These are phyloP conservation scores for Amblyjoppa fuscipennis DNA, from an alignment of 2,888 invertebrate species.

Conservation along the genomic window DNA sequence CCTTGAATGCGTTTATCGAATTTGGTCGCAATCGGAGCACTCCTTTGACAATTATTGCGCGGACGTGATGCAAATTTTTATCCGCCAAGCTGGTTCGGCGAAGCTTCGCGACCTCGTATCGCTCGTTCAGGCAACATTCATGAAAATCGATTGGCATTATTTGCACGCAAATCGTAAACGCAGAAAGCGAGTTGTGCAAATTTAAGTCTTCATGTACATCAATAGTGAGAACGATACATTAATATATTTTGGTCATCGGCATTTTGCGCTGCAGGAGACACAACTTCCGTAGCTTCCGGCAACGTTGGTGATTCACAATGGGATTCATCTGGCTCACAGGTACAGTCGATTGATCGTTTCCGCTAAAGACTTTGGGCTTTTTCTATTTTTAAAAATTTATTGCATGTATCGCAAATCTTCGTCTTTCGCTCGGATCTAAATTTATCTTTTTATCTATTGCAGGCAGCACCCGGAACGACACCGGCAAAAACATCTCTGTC, in stretches of 20 bases:
- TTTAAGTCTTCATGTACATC: background rate
- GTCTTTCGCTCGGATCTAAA: background rate
- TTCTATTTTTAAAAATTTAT: conserved; percentile 67
- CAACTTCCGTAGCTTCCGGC: conserved; percentile 45
- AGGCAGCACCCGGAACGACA: conserved; percentile 2
- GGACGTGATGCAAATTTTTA: too few relatives aligned
- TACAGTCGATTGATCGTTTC: background rate
- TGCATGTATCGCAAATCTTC: background rate
- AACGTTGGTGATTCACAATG: background rate
- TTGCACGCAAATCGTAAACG: too few relatives aligned
- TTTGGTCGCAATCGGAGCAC: too few relatives aligned
- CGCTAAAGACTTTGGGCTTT: conserved; percentile 62
- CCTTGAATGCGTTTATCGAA: too few relatives aligned
- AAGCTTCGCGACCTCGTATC: too few relatives aligned
- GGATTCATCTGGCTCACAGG: background rate
- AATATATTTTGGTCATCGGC: conserved; percentile 22
- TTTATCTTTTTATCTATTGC: background rate
- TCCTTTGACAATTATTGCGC: too few relatives aligned
- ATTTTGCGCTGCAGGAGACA: conserved; percentile 44
- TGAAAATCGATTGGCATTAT: too few relatives aligned
- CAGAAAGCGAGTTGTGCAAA: conserved; percentile 25
- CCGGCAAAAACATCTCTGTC: conserved; percentile 49
- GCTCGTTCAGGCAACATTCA: too few relatives aligned
- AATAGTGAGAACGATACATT: background rate
- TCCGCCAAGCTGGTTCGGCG: too few relatives aligned